Evolutionary conservation across 2,888 invertebrate species (phyloP), one percentile per base, ranked within the genome.

Genomic region (Eledone cirrhosa): DNA sequence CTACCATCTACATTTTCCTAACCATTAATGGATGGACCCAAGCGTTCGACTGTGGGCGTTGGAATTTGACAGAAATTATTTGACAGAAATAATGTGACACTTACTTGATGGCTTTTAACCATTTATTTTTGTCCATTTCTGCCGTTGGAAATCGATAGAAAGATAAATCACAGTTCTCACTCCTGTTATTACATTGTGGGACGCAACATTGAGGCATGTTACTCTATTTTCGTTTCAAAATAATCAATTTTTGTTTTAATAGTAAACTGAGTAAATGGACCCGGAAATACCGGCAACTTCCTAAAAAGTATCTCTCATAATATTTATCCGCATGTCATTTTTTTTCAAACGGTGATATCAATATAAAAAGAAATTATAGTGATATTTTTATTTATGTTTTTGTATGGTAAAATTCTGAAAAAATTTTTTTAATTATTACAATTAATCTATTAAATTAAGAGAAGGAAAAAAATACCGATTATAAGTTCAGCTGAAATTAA

Each of bases 171-270:
- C 75, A 75, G 41, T 75, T 75, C 27, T 75, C 75, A n/a, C 75
- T 75, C 4, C 75, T 31, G n/a, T 75, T 75, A 24, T 75, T 75
- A 41, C 75, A 75, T 14, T 75, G 75, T 27, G 75, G 75, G 2
- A 75, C 75, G 41, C 75, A 75, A 27, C 75, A 75, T 24, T 75
- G 75, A 24, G 75, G 75, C 75, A 75, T 75, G 41, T 63, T 63
- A 8, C n/a, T 27, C 63, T 63, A n/a, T 63, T 63, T 27, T 63
- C 11, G n/a, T 63, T 27, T 27, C 41, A 41, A 41, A 41, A 41
- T 41, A 5, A n/a, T 41, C 41, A 11, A 41, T 41, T 41, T 67
- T 11, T 29, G 29, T 29, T 24, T n/a, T 13, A 13, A n/a, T 29
- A 19, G 22, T 14, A 74, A 47, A 24, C 47, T 29, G 29, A 22